Base-by-base conservation (phyloP, 2,888 invertebrate species). In the Pseudoips prasinana region DNA sequence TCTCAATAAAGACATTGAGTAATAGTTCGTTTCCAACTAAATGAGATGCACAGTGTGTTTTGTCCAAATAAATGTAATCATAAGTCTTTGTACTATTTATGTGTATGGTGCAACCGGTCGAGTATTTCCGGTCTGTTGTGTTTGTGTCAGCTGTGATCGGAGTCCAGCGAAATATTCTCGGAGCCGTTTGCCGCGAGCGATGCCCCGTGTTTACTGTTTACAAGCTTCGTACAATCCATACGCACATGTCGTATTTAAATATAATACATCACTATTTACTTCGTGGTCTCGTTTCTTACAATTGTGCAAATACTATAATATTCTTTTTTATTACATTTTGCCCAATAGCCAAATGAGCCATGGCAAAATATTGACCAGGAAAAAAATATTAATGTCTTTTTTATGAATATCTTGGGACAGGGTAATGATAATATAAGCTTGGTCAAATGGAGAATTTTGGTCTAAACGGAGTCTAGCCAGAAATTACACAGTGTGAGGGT, bases 101-200 rank as follows among this genome's bases (percentile, higher is more conserved):
- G 49, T 55, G 51, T 59, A 58, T 64, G 61, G 56, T 64, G 62
- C 65, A 64, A 63, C 48, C 54, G 49, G 47, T 49, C 48, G 61
- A 58, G 67, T 71, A 76, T 78, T 79, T 83, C 78, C 80, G 76
- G 72, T 70, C 24, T 57, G 57, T 61, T 55, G 64, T 64, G 68
- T 63, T 56, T 61, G 53, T 62, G 55, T 61, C 58, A 52, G 44
- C 50, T 57, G 57, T 45, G 63, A 54, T 46, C 73, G 67, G 69
- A 78, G 80, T 80, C 76, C 79, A 80, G 58, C 58, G 78, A 80
- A 82, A 83, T 82, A 76, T 83, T 85, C 78, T 83, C 60, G 61
- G 68, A 63, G 66, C 57, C 64, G 66, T 66, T 67, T 60, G 63
- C 62, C 51, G 57, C 71, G 73, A 66, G 54, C 72, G 66, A 67